Evolutionary conservation across 1,140 invertebrate genomes (phyloP).

Genomic region (Drosophila paulistorum): DNA sequence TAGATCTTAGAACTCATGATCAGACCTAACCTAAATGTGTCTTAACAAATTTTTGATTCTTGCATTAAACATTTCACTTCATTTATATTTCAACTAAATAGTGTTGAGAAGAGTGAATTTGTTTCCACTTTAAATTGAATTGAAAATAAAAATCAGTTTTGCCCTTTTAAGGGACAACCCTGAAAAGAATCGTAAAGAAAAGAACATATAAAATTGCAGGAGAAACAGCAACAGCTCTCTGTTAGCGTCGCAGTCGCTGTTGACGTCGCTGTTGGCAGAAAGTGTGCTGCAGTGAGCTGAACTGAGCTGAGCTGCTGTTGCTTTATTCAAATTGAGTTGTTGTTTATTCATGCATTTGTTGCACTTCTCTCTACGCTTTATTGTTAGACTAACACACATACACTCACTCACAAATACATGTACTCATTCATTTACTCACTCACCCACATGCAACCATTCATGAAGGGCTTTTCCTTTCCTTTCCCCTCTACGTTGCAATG

Average conservation of each 20-base stretch:
- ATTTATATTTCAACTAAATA: too few species aligned
- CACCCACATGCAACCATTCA: constrained; percentile 48
- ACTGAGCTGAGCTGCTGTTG: constrained; percentile 48
- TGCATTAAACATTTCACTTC: too few species aligned
- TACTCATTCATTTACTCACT: constrained; percentile 27
- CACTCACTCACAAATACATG: background rate
- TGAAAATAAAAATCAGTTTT: constrained; percentile 12
- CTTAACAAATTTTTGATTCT: too few species aligned
- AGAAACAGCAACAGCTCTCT: background rate
- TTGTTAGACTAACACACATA: constrained; percentile 57
- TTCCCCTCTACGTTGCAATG: constrained; percentile 19
- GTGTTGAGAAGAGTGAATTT: too few species aligned
- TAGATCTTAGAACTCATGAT: too few species aligned
- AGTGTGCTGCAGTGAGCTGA: background rate
- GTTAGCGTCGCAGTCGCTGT: background rate
- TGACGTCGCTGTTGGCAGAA: background rate
- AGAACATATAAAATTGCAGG: constrained; percentile 11
- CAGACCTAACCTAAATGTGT: too few species aligned
- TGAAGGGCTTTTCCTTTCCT: constrained; percentile 21
- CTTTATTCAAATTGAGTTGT: constrained; percentile 77
- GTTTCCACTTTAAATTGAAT: background rate
- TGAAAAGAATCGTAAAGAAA: constrained; percentile 8
- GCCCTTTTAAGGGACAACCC: constrained; percentile 13
- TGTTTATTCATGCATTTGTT: constrained; percentile 81
- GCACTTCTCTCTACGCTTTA: constrained; percentile 63